phyloP scores from a whole-genome alignment of 2,888 invertebrate species.

The Cheilosia vernalis region DNA sequence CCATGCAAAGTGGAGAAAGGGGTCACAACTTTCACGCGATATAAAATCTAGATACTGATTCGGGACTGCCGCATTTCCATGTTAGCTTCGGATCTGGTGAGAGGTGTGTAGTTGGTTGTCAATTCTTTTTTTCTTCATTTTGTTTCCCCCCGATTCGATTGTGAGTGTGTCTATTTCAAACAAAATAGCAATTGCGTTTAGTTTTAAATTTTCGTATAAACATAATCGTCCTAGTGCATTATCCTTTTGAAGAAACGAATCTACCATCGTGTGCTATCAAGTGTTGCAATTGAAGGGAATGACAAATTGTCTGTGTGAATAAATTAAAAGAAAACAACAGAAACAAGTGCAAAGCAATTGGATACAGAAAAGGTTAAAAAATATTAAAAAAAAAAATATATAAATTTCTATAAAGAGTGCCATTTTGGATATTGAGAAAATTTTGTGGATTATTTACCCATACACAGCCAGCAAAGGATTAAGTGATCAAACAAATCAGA shows the following conservation, averaged over 20 bases:
- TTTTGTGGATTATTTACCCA: conserved; percentile 65
- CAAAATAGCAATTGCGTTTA: too few species aligned
- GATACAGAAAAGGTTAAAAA: conserved; percentile 2
- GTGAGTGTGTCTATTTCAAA: conserved; percentile 37
- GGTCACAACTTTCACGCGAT: conserved; percentile 84
- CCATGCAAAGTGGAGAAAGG: conserved; percentile 82
- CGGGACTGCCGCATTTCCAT: conserved; percentile 83
- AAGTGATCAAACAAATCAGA: conserved; percentile 41
- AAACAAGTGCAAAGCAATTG: conserved; percentile 51
- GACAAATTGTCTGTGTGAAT: conserved; percentile 47
- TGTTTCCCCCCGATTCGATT: conserved; percentile 62
- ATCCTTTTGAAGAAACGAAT: conserved; percentile 28
- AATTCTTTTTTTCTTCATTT: conserved; percentile 61
- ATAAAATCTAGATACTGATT: conserved; percentile 84
- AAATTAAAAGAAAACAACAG: conserved; percentile 15
- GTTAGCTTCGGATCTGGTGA: conserved; percentile 83
- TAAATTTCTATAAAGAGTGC: conserved; percentile 57
- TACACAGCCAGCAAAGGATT: conserved; percentile 60
- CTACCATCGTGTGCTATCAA: conserved; percentile 34
- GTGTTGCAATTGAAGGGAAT: conserved; percentile 26
- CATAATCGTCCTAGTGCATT: conserved; percentile 43
- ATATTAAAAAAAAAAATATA: neutral
- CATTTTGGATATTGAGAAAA: conserved; percentile 68
- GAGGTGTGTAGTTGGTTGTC: conserved; percentile 77
- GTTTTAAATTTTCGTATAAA: conserved; percentile 4